A percentile compares a stretch with the other conserved stretches of the same genome.
Conservation (phyloP, 2,113 vertebrate species). For the Tamias sibiricus region DNA sequence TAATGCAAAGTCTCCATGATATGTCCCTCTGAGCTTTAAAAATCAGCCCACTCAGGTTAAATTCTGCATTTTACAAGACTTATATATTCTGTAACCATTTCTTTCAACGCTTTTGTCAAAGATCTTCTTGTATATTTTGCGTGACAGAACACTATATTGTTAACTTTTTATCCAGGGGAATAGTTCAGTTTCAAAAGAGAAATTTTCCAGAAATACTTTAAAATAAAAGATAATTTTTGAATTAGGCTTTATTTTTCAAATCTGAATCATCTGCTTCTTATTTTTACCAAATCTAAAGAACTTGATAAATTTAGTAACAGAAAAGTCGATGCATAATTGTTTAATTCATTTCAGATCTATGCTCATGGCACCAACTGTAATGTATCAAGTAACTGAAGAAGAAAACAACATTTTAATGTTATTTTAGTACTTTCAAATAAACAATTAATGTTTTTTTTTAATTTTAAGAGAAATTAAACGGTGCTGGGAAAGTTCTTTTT, state of each 20-base stretch:
- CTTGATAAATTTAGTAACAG: conserved; percentile 73
- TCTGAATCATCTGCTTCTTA: conserved; percentile 66
- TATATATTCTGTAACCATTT: not conserved
- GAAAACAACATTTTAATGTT: conserved; percentile 67
- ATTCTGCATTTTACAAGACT: not conserved
- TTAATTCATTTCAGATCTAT: conserved; percentile 78
- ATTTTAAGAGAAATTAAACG: not conserved
- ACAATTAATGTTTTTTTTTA: not conserved
- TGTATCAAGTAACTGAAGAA: conserved; percentile 71
- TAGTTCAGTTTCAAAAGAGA: conserved; percentile 61
- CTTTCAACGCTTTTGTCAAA: conserved; percentile 4
- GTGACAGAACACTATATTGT: conserved; percentile 53
- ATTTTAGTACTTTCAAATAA: conserved; percentile 59
- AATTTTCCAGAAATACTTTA: conserved; percentile 72
- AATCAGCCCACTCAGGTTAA: not conserved
- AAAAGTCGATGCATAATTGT: conserved; percentile 79
- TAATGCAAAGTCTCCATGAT: not conserved
- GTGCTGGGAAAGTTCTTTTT: not conserved
- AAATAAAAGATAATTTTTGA: conserved; percentile 73
- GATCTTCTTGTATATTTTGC: conserved; percentile 53
- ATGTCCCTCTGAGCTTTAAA: not conserved
- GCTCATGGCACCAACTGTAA: conserved; percentile 53
- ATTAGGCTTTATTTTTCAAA: conserved; percentile 66
- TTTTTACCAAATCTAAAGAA: conserved; percentile 54
- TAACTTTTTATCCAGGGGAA: conserved; percentile 56